Conservation (phyloP, 1,140 invertebrate species). For the Colletes gigas region DNA sequence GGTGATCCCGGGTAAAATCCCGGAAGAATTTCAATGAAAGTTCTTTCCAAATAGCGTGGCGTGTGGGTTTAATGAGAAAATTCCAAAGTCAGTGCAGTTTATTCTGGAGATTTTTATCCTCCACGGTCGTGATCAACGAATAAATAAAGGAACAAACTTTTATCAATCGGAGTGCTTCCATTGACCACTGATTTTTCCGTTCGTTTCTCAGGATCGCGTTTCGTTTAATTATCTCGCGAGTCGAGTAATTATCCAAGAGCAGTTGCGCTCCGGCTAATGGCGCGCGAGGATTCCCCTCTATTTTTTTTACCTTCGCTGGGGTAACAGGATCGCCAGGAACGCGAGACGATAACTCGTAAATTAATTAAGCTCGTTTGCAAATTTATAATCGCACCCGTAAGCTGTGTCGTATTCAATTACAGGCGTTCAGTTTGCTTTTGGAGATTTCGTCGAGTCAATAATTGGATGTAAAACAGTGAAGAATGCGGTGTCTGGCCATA, state of each 20-base stretch:
- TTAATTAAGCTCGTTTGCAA: not conserved
- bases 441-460: no score
- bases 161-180: no score
- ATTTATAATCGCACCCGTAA: no score
- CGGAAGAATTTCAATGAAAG: not conserved
- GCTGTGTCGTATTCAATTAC: not conserved
- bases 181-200: no score
- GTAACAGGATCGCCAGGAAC: not conserved
- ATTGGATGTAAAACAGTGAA: no score
- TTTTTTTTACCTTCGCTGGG: not conserved
- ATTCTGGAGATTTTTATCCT: not conserved
- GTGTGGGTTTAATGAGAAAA: not conserved
- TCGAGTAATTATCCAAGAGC: not conserved
- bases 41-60: not conserved
- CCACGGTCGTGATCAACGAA: no score
- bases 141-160: no score
- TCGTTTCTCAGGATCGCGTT: not conserved
- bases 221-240: conserved; percentile 10
- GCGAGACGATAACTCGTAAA: not conserved
- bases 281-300: not conserved
- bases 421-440: not conserved
- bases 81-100: not conserved
- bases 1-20: not conserved
- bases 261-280: not conserved
- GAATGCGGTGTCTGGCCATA: no score